Conservation (phyloP, 2,113 vertebrate genomes). For the Paedocypris sp. region DNA sequence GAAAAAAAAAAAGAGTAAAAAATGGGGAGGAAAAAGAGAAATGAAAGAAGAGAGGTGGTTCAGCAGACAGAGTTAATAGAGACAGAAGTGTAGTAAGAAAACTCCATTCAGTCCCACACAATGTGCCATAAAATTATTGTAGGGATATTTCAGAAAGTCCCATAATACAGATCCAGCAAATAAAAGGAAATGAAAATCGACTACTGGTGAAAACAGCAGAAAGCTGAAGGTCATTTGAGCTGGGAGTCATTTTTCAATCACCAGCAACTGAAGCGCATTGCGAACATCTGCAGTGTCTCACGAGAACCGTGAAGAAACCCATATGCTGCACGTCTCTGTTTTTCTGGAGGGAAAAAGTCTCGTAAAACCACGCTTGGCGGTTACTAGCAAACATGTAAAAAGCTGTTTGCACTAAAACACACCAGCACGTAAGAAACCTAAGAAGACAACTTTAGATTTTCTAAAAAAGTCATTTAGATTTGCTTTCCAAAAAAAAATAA, state of each 20-base stretch:
- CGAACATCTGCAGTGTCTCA: slow-evolving; percentile 9
- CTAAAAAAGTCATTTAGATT: no score
- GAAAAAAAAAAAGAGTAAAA: no score
- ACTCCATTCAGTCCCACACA: no score
- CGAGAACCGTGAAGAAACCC: background rate
- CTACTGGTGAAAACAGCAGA: background rate
- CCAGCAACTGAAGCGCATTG: background rate
- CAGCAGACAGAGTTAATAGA: no score
- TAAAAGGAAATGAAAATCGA: background rate
- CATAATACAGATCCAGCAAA: background rate
- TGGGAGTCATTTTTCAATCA: slow-evolving; percentile 9
- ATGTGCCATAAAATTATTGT: background rate
- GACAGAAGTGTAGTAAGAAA: no score
- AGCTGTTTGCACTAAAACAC: background rate
- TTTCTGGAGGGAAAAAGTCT: background rate
- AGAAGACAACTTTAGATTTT: no score
- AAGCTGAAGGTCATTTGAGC: slow-evolving; percentile 3
- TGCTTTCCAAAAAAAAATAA: no score
- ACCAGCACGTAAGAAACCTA: no score
- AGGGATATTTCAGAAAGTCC: background rate
- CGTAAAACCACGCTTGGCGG: background rate
- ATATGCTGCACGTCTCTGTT: background rate
- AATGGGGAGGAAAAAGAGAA: no score
- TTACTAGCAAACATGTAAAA: slow-evolving; percentile 6
- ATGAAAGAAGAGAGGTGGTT: no score